These are phyloP conservation scores for Panurus biarmicus DNA, from an alignment of 2,113 vertebrate species.

Conservation along the genomic window DNA sequence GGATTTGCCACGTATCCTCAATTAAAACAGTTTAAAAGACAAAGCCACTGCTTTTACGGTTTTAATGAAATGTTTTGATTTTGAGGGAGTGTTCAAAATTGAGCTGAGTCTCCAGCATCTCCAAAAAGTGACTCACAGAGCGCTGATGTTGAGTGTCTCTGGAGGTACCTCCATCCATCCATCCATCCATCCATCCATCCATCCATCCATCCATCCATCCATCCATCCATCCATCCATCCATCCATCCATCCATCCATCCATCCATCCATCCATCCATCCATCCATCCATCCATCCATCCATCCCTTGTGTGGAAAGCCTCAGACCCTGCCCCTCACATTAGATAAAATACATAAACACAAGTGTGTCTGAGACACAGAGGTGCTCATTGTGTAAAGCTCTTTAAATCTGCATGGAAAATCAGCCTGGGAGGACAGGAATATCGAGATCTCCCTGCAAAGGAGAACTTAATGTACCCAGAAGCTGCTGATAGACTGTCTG, in stretches of 20 bases:
- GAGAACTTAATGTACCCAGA: conserved; percentile 47
- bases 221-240: background rate
- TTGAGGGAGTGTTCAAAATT: background rate
- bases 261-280: background rate
- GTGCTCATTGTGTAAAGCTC: background rate
- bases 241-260: background rate
- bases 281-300: background rate
- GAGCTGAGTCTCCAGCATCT: background rate
- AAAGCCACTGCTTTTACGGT: background rate
- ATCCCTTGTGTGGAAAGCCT: background rate
- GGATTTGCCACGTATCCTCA: background rate
- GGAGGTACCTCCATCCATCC: background rate
- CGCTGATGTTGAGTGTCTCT: fast-evolving
- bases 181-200: background rate
- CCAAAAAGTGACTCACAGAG: background rate
- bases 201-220: background rate
- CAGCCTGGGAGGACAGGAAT: background rate
- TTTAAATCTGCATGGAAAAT: conserved; percentile 20
- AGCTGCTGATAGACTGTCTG: background rate
- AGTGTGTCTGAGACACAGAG: background rate
- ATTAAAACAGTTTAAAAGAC: background rate
- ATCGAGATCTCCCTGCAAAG: background rate
- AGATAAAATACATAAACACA: background rate
- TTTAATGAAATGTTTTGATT: background rate
- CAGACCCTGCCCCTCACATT: background rate